Conservation (phyloP, 2,113 vertebrate species). For the Leptodactylus fuscus region DNA sequence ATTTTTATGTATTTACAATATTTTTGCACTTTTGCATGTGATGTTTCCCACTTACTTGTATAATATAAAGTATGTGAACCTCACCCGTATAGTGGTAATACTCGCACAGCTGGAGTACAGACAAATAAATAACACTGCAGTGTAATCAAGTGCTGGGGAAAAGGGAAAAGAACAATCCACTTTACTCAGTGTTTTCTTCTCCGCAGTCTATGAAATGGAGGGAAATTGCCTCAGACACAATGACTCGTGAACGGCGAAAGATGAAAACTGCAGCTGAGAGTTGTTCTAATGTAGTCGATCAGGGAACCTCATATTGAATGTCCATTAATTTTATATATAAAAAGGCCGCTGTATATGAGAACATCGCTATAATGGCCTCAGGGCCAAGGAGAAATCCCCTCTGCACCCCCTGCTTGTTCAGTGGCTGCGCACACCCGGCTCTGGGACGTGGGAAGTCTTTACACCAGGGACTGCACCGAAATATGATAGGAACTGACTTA, state of each 20-base stretch:
- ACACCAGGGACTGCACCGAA: too few relatives aligned
- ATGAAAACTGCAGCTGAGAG: not conserved
- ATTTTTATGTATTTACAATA: not conserved
- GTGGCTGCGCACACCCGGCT: not conserved
- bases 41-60: not conserved
- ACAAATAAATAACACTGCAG: slow-evolving; percentile 20
- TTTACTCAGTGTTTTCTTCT: slow-evolving; percentile 42
- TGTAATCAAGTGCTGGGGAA: slow-evolving; percentile 33
- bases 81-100: not conserved
- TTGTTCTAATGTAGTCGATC: not conserved
- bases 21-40: not conserved
- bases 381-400: too few relatives aligned
- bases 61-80: not conserved
- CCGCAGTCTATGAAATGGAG: slow-evolving; percentile 28
- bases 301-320: not conserved
- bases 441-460: too few relatives aligned
- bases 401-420: not conserved
- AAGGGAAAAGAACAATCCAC: slow-evolving; percentile 31
- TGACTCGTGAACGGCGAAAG: slow-evolving; percentile 13
- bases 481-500: too few relatives aligned
- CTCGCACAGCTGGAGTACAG: not conserved
- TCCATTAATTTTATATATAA: not conserved
- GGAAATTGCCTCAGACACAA: slow-evolving; percentile 32
- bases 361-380: not conserved
- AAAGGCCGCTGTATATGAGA: not conserved